phyloP scores from a whole-genome alignment of 2,113 vertebrate species.

The Trochalopteron elliotii region DNA sequence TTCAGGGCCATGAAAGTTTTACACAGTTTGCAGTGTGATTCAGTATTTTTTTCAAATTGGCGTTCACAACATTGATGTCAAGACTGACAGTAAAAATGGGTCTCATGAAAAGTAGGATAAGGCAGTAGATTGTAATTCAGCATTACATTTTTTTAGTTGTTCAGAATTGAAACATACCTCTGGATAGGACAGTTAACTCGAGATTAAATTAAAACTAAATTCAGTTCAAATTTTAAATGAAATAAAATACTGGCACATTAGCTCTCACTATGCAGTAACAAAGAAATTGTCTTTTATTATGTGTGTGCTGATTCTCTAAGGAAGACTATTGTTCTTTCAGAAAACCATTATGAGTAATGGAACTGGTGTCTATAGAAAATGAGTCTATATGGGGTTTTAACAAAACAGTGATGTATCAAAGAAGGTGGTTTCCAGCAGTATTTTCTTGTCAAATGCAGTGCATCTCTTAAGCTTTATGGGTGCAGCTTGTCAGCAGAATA shows the following conservation, averaged over 20 bases:
- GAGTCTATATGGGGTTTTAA: not conserved
- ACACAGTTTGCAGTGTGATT: not conserved
- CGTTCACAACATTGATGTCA: not conserved
- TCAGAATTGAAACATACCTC: not conserved
- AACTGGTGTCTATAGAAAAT: not conserved
- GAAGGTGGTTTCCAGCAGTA: not conserved
- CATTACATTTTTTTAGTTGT: not conserved
- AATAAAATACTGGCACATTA: not conserved
- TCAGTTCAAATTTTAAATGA: not conserved
- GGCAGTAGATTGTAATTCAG: not conserved
- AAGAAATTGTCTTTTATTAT: not conserved
- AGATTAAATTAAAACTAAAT: not conserved
- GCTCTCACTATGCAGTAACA: not conserved
- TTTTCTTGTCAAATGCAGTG: not conserved
- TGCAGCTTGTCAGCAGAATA: not conserved
- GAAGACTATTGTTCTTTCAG: not conserved
- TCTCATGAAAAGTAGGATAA: not conserved
- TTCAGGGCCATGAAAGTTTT: not conserved
- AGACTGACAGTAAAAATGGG: not conserved
- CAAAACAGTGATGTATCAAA: not conserved
- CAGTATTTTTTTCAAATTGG: not conserved
- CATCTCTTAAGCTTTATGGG: not conserved
- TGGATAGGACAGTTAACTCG: not conserved
- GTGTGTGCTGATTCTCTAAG: not conserved
- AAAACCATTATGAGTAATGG: not conserved